A percentile compares a stretch with the other conserved stretches of the same genome.
Evolutionary conservation across 2,888 invertebrate species (phyloP).

Genomic region (Drosophila sordidapex): DNA sequence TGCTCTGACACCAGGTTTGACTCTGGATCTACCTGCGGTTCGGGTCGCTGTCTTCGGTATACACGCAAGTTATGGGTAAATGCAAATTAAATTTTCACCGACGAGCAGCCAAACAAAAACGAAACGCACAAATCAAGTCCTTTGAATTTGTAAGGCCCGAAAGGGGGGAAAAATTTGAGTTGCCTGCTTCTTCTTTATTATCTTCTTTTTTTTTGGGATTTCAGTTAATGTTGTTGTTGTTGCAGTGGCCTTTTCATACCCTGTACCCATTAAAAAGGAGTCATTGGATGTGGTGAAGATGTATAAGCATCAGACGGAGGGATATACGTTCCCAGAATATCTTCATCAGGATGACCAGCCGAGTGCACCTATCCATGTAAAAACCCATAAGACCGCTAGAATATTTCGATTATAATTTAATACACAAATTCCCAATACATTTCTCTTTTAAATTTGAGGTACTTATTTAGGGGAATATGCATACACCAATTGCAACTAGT

Average conservation of each 20-base stretch:
- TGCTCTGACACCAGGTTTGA: neutral
- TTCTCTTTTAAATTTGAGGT: neutral
- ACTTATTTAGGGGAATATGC: neutral
- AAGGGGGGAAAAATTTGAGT: conserved; percentile 19
- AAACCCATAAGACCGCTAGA: neutral
- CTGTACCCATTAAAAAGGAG: neutral
- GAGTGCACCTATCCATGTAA: neutral
- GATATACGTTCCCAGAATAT: neutral
- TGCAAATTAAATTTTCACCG: conserved; percentile 74
- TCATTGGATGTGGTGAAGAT: neutral
- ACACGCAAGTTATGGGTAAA: conserved; percentile 71
- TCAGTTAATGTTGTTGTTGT: conserved; percentile 16
- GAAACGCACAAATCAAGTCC: conserved; percentile 52
- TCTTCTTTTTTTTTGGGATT: conserved; percentile 14
- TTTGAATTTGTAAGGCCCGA: conserved; percentile 36
- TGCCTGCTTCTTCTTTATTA: conserved; percentile 24
- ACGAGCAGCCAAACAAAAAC: conserved; percentile 43
- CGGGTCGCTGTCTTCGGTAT: conserved; percentile 30
- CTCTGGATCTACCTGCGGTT: conserved; percentile 5
- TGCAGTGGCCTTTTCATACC: conserved; percentile 26
- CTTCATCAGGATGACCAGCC: neutral
- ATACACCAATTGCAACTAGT: neutral
- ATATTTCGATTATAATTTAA: neutral
- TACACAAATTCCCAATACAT: neutral
- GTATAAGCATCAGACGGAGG: neutral